phyloP scores from a whole-genome alignment of 2,113 vertebrate genomes.

The Ceyx melanurus region DNA sequence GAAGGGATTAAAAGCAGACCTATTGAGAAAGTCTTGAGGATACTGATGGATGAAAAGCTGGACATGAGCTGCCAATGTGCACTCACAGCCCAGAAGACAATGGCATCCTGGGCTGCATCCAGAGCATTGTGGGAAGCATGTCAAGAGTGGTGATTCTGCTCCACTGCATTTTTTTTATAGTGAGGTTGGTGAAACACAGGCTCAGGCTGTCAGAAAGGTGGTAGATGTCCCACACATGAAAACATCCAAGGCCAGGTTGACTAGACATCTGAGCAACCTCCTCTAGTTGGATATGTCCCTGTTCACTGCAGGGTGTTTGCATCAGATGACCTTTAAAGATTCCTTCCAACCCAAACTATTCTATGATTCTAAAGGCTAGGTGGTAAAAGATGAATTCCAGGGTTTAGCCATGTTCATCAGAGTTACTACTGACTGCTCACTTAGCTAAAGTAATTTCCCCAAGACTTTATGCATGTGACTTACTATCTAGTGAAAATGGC shows the following conservation, averaged over 20 bases:
- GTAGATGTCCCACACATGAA: not conserved
- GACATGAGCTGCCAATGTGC: not conserved
- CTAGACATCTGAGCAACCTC: not conserved
- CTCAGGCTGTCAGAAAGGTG: not conserved
- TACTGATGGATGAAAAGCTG: not conserved
- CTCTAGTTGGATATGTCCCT: not conserved
- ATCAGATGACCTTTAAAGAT: not conserved
- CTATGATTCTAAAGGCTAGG: not conserved
- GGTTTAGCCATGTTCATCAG: not conserved
- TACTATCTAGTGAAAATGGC: rapidly evolving
- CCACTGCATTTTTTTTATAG: not conserved
- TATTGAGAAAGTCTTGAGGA: not conserved
- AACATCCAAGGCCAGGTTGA: not conserved
- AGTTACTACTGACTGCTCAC: not conserved
- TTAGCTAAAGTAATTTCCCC: not conserved
- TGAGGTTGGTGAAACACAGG: not conserved
- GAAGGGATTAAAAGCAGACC: not conserved
- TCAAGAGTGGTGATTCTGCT: no score
- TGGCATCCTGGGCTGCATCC: not conserved
- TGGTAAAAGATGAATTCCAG: not conserved
- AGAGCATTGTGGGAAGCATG: not conserved
- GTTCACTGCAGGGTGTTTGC: not conserved
- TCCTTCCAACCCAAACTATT: not conserved
- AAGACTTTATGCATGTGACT: not conserved
- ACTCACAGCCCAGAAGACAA: not conserved